These are phyloP conservation scores for Mythimna lalbum DNA, from an alignment of 2,888 invertebrate species.

Conservation along the genomic window DNA sequence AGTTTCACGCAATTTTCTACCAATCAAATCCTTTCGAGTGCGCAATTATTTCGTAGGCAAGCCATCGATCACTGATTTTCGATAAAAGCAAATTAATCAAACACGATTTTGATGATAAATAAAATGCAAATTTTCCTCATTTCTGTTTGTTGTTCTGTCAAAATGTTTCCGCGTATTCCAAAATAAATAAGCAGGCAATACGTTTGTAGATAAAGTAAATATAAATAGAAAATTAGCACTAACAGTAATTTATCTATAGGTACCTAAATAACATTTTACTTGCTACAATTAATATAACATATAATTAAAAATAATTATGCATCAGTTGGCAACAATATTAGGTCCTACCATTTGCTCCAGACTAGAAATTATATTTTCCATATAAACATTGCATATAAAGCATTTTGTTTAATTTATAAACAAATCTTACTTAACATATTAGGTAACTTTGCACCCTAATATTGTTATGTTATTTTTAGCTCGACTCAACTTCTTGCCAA, in stretches of 20 bases:
- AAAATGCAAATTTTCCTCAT: slow-evolving; percentile 13
- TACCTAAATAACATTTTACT: background rate
- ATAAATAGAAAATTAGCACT: background rate
- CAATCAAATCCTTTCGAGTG: slow-evolving; percentile 10
- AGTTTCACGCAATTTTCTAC: background rate
- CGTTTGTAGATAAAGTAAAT: background rate
- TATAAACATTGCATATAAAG: background rate
- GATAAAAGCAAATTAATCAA: slow-evolving; percentile 21
- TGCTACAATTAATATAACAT: background rate
- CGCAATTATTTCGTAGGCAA: slow-evolving; percentile 1
- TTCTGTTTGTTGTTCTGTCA: slow-evolving; percentile 6
- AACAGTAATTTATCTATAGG: background rate
- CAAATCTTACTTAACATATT: no score
- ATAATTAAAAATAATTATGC: background rate
- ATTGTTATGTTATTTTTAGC: background rate
- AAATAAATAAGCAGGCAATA: slow-evolving; percentile 8
- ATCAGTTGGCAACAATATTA: background rate
- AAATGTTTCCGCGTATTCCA: slow-evolving; percentile 4
- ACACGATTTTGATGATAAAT: slow-evolving; percentile 8
- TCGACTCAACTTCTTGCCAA: background rate
- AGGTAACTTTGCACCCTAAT: no score
- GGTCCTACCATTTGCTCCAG: background rate
- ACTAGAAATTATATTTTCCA: slow-evolving; percentile 6
- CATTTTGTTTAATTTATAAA: background rate
- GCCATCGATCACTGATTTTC: slow-evolving; percentile 11